A percentile compares a stretch with the other conserved stretches of the same genome.
phyloP scores from a whole-genome alignment of 2,113 vertebrate genomes.

The Notothenia rossii region DNA sequence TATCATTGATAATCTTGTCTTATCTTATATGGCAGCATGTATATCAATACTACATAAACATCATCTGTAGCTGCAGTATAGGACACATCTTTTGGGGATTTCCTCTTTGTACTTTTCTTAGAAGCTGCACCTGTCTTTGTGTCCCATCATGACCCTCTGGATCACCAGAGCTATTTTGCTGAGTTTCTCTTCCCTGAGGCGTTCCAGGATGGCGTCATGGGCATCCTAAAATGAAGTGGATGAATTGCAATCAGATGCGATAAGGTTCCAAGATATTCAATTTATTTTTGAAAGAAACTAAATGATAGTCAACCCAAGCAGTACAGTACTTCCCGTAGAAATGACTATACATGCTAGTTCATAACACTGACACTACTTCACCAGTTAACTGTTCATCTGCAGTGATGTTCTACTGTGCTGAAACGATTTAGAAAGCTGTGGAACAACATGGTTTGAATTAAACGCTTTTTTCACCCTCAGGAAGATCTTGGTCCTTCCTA shows the following conservation, averaged over 20 bases:
- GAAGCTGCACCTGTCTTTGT: constrained; percentile 89
- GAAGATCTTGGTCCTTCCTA: constrained; percentile 93
- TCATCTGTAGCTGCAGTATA: background rate
- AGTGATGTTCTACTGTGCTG: background rate
- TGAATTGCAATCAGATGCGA: background rate
- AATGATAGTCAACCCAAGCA: background rate
- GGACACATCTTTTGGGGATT: background rate
- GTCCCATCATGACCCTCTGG: constrained; percentile 88
- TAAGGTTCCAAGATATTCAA: background rate
- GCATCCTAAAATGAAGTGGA: constrained; percentile 82
- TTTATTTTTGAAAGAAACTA: background rate
- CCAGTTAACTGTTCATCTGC: no score
- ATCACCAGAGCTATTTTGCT: constrained; percentile 86
- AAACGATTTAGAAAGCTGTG: background rate
- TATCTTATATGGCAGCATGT: background rate
- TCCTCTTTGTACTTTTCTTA: background rate
- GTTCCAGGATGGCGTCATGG: constrained; percentile 89
- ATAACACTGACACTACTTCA: background rate
- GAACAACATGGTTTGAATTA: constrained; percentile 3
- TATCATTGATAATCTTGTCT: no score
- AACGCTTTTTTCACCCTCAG: constrained; percentile 86
- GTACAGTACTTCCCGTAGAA: background rate
- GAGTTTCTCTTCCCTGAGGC: constrained; percentile 83
- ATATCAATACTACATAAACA: background rate
- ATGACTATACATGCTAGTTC: background rate